Conservation (phyloP, 2,113 vertebrate species). For the Passerina amoena region DNA sequence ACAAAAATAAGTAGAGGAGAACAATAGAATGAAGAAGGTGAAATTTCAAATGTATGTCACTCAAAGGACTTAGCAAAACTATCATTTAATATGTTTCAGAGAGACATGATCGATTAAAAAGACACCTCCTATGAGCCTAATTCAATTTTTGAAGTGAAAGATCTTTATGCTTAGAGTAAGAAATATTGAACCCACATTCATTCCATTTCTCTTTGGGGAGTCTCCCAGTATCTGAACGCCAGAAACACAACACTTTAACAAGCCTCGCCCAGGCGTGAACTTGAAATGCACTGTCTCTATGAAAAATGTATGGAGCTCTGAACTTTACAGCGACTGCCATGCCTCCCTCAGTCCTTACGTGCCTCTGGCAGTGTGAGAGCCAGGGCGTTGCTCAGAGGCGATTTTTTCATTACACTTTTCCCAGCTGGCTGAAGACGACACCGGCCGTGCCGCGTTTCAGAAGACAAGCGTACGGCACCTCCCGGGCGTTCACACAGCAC, state of each 20-base stretch:
- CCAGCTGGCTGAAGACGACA: not conserved
- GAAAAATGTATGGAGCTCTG: not conserved
- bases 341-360: not conserved
- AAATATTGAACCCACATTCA: not conserved
- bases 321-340: not conserved
- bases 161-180: not conserved
- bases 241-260: too few relatives aligned
- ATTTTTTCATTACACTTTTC: not conserved
- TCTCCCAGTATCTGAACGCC: not conserved
- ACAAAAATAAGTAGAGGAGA: not conserved
- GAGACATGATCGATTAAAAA: not conserved
- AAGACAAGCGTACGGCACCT: accelerated
- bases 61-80: not conserved
- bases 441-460: not conserved
- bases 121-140: not conserved
- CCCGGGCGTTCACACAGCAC: accelerated
- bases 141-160: not conserved
- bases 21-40: not conserved
- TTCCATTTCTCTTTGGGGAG: not conserved
- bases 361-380: not conserved
- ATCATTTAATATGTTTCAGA: not conserved
- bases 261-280: not conserved
- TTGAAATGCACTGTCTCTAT: not conserved
- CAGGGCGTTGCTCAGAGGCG: not conserved
- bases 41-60: not conserved